These are phyloP conservation scores for Proteles cristata DNA, from an alignment of 2,113 vertebrate species.

Conservation along the genomic window DNA sequence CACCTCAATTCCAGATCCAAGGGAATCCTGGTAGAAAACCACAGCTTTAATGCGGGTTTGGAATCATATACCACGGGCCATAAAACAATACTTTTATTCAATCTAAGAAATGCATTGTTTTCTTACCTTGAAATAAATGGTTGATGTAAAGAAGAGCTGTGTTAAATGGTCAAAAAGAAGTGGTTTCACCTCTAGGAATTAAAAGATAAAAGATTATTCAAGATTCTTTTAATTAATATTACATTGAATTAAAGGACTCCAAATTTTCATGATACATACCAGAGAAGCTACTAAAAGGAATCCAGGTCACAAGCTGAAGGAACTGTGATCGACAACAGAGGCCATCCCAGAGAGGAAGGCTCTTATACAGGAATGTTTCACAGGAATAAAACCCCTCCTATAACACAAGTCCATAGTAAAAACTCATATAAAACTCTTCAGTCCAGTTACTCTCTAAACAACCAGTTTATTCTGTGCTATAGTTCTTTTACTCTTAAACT, in stretches of 20 bases:
- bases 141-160: conserved; percentile 95
- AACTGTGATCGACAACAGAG: conserved; percentile 88
- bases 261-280: conserved; percentile 84
- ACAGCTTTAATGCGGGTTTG: neutral
- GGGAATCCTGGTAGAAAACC: conserved; percentile 50
- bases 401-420: conserved; percentile 51
- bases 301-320: conserved; percentile 91
- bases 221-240: conserved; percentile 29
- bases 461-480: neutral
- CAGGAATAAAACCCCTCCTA: conserved; percentile 94
- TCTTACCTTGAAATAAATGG: conserved; percentile 95
- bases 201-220: conserved; percentile 56
- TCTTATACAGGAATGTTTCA: conserved; percentile 94
- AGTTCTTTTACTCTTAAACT: conserved; percentile 21
- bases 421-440: conserved; percentile 30
- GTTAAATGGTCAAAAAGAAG: conserved; percentile 91
- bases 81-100: neutral
- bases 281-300: conserved; percentile 88
- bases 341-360: conserved; percentile 94
- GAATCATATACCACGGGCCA: neutral
- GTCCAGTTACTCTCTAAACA: neutral
- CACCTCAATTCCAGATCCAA: neutral
- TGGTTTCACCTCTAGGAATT: conserved; percentile 88
- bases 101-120: neutral
- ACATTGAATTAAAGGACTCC: conserved; percentile 18